Conservation (phyloP, 1,140 invertebrate species). For the Asobara japonica region DNA sequence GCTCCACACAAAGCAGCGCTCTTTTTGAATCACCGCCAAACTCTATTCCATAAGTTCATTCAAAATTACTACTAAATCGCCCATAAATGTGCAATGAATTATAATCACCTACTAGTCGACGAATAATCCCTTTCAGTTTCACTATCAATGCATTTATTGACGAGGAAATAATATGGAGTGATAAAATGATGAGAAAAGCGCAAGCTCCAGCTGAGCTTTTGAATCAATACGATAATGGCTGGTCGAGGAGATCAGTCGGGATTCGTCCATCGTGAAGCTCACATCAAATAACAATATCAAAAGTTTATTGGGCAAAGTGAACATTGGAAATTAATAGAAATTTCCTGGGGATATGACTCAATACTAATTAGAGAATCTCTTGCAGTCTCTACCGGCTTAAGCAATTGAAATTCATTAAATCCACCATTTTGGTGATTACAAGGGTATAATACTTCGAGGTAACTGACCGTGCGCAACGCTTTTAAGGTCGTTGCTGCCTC, state of each 20-base stretch:
- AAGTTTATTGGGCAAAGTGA: too few species aligned
- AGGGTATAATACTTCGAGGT: conserved; percentile 41
- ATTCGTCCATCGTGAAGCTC: conserved; percentile 51
- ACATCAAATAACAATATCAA: conserved; percentile 31
- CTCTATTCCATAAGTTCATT: too few species aligned
- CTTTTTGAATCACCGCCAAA: too few species aligned
- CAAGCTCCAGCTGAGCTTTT: conserved; percentile 34
- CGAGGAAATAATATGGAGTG: neutral
- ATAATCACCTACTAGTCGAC: too few species aligned
- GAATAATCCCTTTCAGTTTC: too few species aligned
- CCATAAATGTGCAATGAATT: too few species aligned
- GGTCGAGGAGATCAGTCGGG: conserved; percentile 57
- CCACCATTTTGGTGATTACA: neutral
- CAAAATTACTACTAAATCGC: too few species aligned
- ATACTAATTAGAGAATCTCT: neutral
- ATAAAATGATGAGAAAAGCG: neutral
- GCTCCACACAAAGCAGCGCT: too few species aligned
- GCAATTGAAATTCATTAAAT: neutral
- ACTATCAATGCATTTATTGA: too few species aligned
- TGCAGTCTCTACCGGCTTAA: neutral
- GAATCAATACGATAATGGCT: conserved; percentile 65
- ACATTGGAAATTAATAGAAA: neutral
- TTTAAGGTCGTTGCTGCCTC: conserved; percentile 39
- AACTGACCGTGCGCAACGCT: conserved; percentile 62
- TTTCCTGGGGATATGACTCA: neutral